A percentile compares a stretch with the other conserved stretches of the same genome.
These are phyloP conservation scores for Corythaixoides concolor DNA, from an alignment of 2,113 vertebrate species.

Conservation along the genomic window DNA sequence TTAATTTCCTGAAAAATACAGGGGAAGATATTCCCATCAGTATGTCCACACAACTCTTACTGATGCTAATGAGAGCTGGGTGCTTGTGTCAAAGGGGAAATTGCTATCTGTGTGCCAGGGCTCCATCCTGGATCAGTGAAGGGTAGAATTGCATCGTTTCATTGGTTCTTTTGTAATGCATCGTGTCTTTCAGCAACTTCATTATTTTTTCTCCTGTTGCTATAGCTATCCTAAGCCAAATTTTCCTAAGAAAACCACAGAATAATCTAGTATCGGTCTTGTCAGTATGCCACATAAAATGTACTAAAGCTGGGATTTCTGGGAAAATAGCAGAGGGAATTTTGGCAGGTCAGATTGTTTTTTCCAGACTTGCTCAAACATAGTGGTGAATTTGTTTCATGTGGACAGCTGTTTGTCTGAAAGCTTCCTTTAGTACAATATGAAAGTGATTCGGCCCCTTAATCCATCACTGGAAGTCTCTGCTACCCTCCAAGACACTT, in stretches of 20 bases:
- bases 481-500: constrained; percentile 39
- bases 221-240: neutral
- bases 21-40: neutral
- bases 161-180: neutral
- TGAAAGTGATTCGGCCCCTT: constrained; percentile 37
- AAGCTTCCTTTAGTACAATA: constrained; percentile 25
- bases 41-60: constrained; percentile 24
- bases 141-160: neutral
- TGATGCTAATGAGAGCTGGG: constrained; percentile 55
- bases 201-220: neutral
- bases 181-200: neutral
- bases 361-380: constrained; percentile 42
- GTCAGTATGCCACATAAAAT: constrained; percentile 8
- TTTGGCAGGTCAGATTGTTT: constrained; percentile 10
- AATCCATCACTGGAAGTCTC: constrained; percentile 57
- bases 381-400: constrained; percentile 32
- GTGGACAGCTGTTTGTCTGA: constrained; percentile 33
- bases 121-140: neutral
- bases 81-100: constrained; percentile 40
- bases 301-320: constrained; percentile 3
- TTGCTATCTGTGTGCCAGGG: neutral
- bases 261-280: neutral
- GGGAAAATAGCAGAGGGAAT: constrained; percentile 1
- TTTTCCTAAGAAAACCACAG: constrained; percentile 29
- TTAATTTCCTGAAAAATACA: constrained; percentile 57